Evolutionary conservation across 2,113 vertebrate genomes (phyloP), one percentile per base, ranked within the genome.

Genomic region (Mesocricetus auratus): DNA sequence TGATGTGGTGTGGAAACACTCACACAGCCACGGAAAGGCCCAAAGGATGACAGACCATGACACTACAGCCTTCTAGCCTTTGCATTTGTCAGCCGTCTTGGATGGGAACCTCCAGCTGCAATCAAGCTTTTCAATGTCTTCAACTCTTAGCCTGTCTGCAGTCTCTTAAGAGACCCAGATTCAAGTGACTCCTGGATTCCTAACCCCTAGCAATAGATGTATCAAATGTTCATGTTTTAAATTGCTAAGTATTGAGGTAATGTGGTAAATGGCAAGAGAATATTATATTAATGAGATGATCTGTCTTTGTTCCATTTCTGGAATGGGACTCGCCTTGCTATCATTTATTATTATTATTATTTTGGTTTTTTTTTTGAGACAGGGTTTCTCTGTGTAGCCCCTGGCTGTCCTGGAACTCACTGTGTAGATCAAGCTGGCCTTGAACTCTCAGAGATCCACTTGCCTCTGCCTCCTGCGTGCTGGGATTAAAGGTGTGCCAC

Each of bases 151-250:
- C n/a, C 87, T 60, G 13, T 86, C 58, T 77, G 60, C 58, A 94
- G 53, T 47, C 47, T 93, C 17, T 4, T 60, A 66, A 87, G 83
- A 86, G 33, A 91, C n/a, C 73, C 58, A 64, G 22, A 93, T 36
- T 79, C 45, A 39, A 82, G 33, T 39, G 26, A 36, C 5, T 90
- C 86, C 22, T 94, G 86, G 89, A 81, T 89, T 92, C 79, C 86
- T 33, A 66, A 86, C n/a, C 8, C 29, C 87, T 7, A 92, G 77
- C 78, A 86, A 75, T 19, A 19, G 64, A 96, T 29, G 71, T 56
- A 47, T 86, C n/a, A 71, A 53, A 45, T 64, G 42, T 66, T 6
- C 60, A 22, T 39, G 89, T n/a, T 95, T 97, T 77, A 86, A 94
- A 21, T 47, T 75, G 22, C 47, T 88, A 13, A 58, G 8, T 91